These are phyloP conservation scores for Neosilurus hyrtlii DNA, from an alignment of 2,797 vertebrate species.

Conservation along the genomic window DNA sequence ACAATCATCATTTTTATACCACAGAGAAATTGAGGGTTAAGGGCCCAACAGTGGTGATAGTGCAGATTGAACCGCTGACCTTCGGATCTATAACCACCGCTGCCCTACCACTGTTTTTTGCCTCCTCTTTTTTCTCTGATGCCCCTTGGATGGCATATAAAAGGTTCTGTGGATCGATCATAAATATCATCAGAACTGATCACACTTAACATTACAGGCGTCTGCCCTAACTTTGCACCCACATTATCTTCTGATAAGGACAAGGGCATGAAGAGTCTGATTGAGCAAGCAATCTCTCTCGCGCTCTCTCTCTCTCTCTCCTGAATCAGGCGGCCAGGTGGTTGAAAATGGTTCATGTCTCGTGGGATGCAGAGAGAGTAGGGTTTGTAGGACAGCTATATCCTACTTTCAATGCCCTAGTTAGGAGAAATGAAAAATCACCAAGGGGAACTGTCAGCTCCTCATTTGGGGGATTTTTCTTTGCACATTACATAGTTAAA, in stretches of 20 bases:
- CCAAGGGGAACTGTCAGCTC: slow-evolving; percentile 70
- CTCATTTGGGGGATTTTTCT: slow-evolving; percentile 48
- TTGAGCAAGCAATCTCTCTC: slow-evolving; percentile 18
- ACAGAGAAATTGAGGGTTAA: too few relatives aligned
- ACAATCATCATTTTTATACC: too few relatives aligned
- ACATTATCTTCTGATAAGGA: slow-evolving; percentile 25
- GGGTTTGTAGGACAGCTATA: slow-evolving; percentile 79
- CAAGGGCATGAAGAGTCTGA: slow-evolving; percentile 17
- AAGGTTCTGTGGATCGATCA: neutral
- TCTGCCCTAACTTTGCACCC: slow-evolving; percentile 10
- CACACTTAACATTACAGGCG: neutral
- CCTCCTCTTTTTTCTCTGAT: too few relatives aligned
- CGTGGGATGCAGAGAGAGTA: slow-evolving; percentile 58
- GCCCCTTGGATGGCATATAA: neutral
- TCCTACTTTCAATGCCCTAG: slow-evolving; percentile 80
- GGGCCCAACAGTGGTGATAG: too few relatives aligned
- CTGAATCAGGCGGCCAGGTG: slow-evolving; percentile 69
- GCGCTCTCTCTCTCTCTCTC: slow-evolving; percentile 32
- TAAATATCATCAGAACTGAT: neutral
- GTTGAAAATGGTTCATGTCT: slow-evolving; percentile 79
- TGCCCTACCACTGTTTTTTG: too few relatives aligned
- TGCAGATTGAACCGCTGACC: too few relatives aligned
- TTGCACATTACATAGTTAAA: slow-evolving; percentile 61
- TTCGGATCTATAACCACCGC: too few relatives aligned
- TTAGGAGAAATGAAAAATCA: slow-evolving; percentile 78